Evolutionary conservation across 2,888 invertebrate genomes (phyloP), one percentile per base, ranked within the genome.

Genomic region (Polyommatus iphigenia): DNA sequence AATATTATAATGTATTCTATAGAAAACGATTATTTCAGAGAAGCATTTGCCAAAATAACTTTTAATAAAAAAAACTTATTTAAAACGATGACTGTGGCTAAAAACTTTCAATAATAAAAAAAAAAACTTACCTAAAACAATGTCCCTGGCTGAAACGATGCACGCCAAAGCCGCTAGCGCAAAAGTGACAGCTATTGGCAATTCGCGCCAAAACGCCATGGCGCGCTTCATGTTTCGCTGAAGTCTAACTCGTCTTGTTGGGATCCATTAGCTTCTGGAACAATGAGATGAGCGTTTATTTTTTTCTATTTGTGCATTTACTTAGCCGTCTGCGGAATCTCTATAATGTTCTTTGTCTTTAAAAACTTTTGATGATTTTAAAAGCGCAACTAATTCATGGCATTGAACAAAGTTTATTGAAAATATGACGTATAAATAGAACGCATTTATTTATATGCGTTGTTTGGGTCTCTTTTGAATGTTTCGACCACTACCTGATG

Each of bases 191-290:
- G 89, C 89, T 85, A 89, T 85, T 83, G 90, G 87, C 92, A 91
- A 89, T 88, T 90, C 88, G 89, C 92, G 91, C 91, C 92, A 91
- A 91, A 90, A 88, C 83, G 87, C 87, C 88, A 89, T 89, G 85
- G 85, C 80, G 76, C 85, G 89, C 87, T 85, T 90, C 92, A 93
- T 93, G 85, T 90, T 91, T 86, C 90, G 85, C 80, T 79, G 84
- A 83, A 87, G 83, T 85, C 91, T 89, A 91, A 86, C 89, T 90
- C 73, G 86, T 89, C 87, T 87, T 90, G 85, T 88, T 88, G 83
- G 88, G 90, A 92, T 91, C 93, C 93, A 93, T 93, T 90, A 91
- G 92, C 85, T 88, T 88, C 93, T 93, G 91, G 79, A 93, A 93
- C 91, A 92, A 93, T 83, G 82, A 81, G 82, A 82, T 78, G 73